phyloP scores from a whole-genome alignment of 2,797 vertebrate species.

The Hydrocynus forskahlii region DNA sequence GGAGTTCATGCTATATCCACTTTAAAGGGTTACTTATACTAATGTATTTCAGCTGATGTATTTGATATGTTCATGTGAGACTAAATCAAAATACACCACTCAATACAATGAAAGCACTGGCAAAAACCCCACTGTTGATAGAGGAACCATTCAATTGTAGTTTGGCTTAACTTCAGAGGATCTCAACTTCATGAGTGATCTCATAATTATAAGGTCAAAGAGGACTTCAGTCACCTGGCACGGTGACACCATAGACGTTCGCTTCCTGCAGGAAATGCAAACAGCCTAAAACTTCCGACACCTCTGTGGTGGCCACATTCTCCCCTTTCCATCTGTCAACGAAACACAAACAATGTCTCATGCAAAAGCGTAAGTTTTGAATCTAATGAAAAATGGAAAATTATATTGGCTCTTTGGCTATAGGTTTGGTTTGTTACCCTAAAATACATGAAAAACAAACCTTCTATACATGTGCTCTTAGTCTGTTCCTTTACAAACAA shows the following conservation, averaged over 20 bases:
- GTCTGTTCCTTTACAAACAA: no score
- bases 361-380: no score
- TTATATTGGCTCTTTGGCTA: no score
- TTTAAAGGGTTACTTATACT: neutral
- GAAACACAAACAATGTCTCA: constrained; percentile 6
- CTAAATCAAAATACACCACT: neutral
- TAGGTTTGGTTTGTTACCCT: neutral
- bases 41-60: neutral
- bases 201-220: constrained; percentile 17
- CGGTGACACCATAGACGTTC: constrained; percentile 83
- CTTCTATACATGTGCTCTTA: no score
- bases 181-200: neutral
- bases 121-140: neutral
- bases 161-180: constrained; percentile 9
- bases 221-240: constrained; percentile 79
- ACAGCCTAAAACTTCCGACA: constrained; percentile 78
- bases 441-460: no score
- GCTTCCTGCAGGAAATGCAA: constrained; percentile 85
- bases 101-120: neutral
- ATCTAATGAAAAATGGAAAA: neutral
- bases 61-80: neutral
- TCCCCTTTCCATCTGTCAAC: constrained; percentile 89
- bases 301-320: constrained; percentile 89
- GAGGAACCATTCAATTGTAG: neutral
- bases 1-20: neutral